A percentile compares a stretch with the other conserved stretches of the same genome.
Evolutionary conservation across 2,797 vertebrate genomes (phyloP).

Genomic region (Gila robusta): DNA sequence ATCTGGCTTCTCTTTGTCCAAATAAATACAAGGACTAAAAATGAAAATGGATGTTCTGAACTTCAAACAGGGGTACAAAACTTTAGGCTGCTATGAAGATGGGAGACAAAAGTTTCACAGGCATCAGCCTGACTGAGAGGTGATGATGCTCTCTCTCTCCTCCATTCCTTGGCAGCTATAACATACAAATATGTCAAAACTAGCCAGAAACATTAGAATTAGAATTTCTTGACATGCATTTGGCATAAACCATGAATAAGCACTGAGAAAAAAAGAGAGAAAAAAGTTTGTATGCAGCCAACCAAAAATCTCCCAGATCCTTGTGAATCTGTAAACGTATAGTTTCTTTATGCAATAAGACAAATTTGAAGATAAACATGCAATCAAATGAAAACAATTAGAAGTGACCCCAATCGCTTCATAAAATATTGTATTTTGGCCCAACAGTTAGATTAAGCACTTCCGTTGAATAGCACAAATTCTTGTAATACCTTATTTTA

Average conservation of each 20-base stretch:
- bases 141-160: conserved; percentile 2
- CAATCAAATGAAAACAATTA: conserved; percentile 33
- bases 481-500: conserved; percentile 29
- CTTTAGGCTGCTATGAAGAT: conserved; percentile 6
- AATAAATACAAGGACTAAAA: not conserved
- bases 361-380: conserved; percentile 16
- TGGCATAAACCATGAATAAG: conserved; percentile 30
- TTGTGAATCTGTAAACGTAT: conserved; percentile 4
- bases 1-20: not conserved
- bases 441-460: conserved; percentile 44
- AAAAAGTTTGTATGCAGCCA: not conserved
- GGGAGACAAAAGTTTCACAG: conserved; percentile 2
- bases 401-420: conserved; percentile 44
- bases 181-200: conserved; percentile 7
- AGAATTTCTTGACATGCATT: conserved; percentile 7
- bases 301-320: not conserved
- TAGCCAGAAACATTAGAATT: conserved; percentile 7
- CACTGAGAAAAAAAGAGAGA: not conserved
- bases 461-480: conserved; percentile 10
- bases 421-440: conserved; percentile 58
- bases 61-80: conserved; percentile 13
- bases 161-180: conserved; percentile 22
- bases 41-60: conserved; percentile 18
- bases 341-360: not conserved
- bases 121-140: conserved; percentile 30